These are phyloP conservation scores for Sitophilus oryzae DNA, from an alignment of 1,140 invertebrate species.

Conservation along the genomic window DNA sequence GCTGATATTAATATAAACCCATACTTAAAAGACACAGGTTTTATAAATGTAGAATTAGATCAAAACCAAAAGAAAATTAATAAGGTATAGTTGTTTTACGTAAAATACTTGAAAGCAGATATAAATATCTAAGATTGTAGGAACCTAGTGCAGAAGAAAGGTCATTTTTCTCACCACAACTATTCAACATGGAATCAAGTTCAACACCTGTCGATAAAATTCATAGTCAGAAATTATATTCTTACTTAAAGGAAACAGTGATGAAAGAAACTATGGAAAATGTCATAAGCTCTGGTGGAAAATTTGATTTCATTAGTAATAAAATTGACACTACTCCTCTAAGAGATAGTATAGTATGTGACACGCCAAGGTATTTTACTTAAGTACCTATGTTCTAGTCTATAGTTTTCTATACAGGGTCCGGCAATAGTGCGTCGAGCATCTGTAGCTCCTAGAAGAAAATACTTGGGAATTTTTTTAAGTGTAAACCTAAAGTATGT, in stretches of 20 bases:
- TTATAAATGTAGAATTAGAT: not conserved
- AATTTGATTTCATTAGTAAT: not conserved
- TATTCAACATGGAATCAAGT: slow-evolving; percentile 17
- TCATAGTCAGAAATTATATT: not conserved
- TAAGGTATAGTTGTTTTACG: not conserved
- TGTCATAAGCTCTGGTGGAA: not conserved
- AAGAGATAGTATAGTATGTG: not conserved
- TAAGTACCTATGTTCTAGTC: not conserved
- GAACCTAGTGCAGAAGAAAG: slow-evolving; percentile 14
- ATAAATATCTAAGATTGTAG: not conserved
- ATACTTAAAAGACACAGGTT: not conserved
- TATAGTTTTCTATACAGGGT: not conserved
- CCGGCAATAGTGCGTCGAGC: no score
- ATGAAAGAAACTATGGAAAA: slow-evolving; percentile 1
- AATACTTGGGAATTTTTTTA: no score
- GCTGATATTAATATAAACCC: not conserved
- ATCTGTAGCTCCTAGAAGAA: no score
- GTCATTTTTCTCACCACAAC: slow-evolving; percentile 23
- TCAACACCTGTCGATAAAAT: slow-evolving; percentile 24
- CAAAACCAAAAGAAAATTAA: not conserved
- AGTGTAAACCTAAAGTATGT: no score
- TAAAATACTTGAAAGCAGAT: not conserved
- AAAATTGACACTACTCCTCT: slow-evolving; percentile 2
- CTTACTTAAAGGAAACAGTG: not conserved
- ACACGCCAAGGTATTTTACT: slow-evolving; percentile 5